Conservation (phyloP, 2,888 invertebrate species). For the Hofmannophila pseudospretella region DNA sequence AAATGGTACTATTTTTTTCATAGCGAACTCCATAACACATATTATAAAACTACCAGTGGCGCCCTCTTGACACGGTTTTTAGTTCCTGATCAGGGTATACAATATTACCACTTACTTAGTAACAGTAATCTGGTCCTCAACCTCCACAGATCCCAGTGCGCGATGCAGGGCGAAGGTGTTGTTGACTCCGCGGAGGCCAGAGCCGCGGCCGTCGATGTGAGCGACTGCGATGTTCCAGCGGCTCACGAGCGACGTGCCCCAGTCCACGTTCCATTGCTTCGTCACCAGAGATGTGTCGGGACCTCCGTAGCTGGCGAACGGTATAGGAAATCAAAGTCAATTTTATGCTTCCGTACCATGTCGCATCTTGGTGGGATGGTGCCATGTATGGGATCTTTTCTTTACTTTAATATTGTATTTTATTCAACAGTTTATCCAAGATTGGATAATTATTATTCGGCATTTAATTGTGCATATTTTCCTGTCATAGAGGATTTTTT, state of each 20-base stretch:
- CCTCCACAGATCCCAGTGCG: slow-evolving; percentile 91
- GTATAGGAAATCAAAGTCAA: neutral
- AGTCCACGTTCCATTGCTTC: slow-evolving; percentile 88
- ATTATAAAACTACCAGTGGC: too few species aligned
- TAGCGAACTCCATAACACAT: too few species aligned
- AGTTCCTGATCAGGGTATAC: too few species aligned
- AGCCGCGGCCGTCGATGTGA: slow-evolving; percentile 93
- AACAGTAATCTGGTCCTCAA: slow-evolving; percentile 93
- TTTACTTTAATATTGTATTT: too few species aligned
- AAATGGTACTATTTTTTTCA: too few species aligned
- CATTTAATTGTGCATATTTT: too few species aligned
- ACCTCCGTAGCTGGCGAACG: slow-evolving; percentile 87
- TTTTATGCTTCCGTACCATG: neutral
- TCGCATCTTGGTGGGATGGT: too few species aligned
- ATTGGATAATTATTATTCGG: too few species aligned
- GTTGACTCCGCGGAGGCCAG: slow-evolving; percentile 89
- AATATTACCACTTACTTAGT: slow-evolving; percentile 77
- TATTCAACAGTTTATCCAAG: too few species aligned
- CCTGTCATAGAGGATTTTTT: too few species aligned
- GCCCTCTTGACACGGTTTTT: too few species aligned
- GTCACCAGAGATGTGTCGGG: slow-evolving; percentile 92
- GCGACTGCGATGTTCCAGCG: slow-evolving; percentile 92
- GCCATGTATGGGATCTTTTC: too few species aligned
- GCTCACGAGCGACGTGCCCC: slow-evolving; percentile 92
- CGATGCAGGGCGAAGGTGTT: slow-evolving; percentile 90